Evolutionary conservation across 2,113 vertebrate genomes (phyloP), one percentile per base, ranked within the genome.

Genomic region (Anas platyrhynchos): DNA sequence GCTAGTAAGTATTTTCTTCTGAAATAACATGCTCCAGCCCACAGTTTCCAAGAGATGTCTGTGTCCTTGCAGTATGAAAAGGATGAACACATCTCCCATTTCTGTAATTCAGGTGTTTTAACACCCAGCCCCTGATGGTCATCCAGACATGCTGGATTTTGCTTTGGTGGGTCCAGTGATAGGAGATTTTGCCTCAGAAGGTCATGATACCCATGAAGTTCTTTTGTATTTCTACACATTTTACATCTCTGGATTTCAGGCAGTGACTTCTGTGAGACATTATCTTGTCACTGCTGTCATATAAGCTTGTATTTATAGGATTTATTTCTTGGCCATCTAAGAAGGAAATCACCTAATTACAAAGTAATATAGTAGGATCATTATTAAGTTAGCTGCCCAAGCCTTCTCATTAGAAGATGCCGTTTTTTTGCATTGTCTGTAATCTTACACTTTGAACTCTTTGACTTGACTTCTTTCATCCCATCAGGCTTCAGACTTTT

Each of bases 341-440:
- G 55, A 85, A 94, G 87, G 84, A 95, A 94, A 85, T 82, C 9
- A 94, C 84, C 81, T 92, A 91, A 95, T 89, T 95, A 94, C 58
- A 96, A 63, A 50, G 48, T 79, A 94, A 94, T 87, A 87, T 8
- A 76, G 54, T 55, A 83, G 46, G 62, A 66, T 83, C 44, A 50
- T 87, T 92, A 95, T 83, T 85, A 89, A 62, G 44, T 50, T 80
- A 85, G 81, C 75, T 92, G 81, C 84, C 89, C 78, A 32, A 84
- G 66, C 22, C 43, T 89, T 89, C 63, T 65, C 0, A 2, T 75
- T 87, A 8, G n/a, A 85, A 77, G 77, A 36, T 11, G 18, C 26
- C 22, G 15, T 85, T 91, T 91, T 78, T 86, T 67, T 62, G 25
- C 32, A 69, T 54, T 79, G 31, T 56, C 71, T 75, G 38, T 92